Evolutionary conservation across 2,888 invertebrate species (phyloP).

Genomic region (Drosophila fungiperda): DNA sequence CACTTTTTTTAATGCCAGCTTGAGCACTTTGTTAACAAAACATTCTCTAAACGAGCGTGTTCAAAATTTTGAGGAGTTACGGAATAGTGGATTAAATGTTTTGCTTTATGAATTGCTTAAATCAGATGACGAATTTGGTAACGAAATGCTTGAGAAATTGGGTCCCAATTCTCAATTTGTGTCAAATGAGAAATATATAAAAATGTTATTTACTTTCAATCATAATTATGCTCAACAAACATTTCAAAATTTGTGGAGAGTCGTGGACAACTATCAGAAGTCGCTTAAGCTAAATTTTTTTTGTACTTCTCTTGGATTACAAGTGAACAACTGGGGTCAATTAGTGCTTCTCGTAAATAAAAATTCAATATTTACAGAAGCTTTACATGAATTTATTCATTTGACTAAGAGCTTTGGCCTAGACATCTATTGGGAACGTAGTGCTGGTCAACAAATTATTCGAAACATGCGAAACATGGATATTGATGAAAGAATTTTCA

Average conservation of each 20-base stretch:
- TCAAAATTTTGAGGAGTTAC: conserved; percentile 25
- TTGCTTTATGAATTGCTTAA: neutral
- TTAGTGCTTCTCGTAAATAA: neutral
- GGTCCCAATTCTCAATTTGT: conserved; percentile 7
- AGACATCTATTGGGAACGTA: neutral
- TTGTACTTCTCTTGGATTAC: conserved; percentile 4
- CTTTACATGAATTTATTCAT: conserved; percentile 5
- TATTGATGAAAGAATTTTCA: neutral
- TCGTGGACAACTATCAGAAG: conserved; percentile 8
- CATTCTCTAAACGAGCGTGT: conserved; percentile 9
- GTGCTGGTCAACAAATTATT: neutral
- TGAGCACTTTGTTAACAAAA: conserved; percentile 45
- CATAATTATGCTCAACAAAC: conserved; percentile 15
- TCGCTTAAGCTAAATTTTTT: neutral
- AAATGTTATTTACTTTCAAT: conserved; percentile 1
- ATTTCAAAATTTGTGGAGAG: neutral
- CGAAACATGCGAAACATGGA: neutral
- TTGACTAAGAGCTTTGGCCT: neutral
- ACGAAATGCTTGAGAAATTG: neutral
- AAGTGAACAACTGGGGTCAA: too few species aligned
- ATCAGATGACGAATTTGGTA: neutral
- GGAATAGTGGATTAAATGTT: conserved; percentile 17
- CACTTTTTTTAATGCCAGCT: conserved; percentile 45
- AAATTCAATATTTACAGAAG: conserved; percentile 21
- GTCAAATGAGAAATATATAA: neutral